Percentiles rank a stretch among this genome's conserved stretches.
Evolutionary conservation across 2,797 vertebrate species (phyloP).

Genomic region (Poeciliopsis infans): DNA sequence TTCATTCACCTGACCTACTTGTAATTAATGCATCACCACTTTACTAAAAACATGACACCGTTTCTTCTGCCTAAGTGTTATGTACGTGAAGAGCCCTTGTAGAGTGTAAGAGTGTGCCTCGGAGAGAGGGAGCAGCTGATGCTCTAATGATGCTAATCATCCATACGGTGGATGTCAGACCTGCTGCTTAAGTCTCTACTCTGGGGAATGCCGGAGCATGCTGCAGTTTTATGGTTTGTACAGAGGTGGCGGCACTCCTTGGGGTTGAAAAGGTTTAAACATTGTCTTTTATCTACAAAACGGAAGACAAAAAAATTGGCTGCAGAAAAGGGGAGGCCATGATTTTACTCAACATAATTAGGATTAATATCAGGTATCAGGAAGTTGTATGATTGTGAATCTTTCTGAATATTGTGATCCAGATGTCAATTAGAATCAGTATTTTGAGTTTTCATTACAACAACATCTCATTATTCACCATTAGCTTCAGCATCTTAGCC

Average conservation of each 20-base stretch:
- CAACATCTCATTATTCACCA: not conserved
- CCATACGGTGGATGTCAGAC: slow-evolving; percentile 66
- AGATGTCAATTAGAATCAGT: not conserved
- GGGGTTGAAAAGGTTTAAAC: slow-evolving; percentile 1
- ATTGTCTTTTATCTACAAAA: slow-evolving; percentile 24
- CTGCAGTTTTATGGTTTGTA: slow-evolving; percentile 51
- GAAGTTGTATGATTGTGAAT: not conserved
- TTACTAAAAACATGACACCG: slow-evolving; percentile 44
- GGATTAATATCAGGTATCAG: not conserved
- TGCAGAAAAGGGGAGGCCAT: not conserved
- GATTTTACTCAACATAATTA: not conserved
- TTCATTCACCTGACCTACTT: slow-evolving; percentile 48
- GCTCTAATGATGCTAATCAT: slow-evolving; percentile 72
- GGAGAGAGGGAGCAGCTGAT: slow-evolving; percentile 63
- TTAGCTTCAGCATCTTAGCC: not conserved
- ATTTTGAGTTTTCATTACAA: not conserved
- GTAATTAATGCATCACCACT: slow-evolving; percentile 52
- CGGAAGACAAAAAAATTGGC: slow-evolving; percentile 5
- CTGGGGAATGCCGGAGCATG: slow-evolving; percentile 43
- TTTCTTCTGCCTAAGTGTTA: slow-evolving; percentile 54
- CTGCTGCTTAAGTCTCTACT: slow-evolving; percentile 52
- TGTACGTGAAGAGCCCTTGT: slow-evolving; percentile 55
- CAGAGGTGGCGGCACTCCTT: not conserved
- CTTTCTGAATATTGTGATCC: not conserved
- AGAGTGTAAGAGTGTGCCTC: slow-evolving; percentile 26